Conservation (phyloP, 2,797 vertebrate species). For the Phataginus tetradactyla region DNA sequence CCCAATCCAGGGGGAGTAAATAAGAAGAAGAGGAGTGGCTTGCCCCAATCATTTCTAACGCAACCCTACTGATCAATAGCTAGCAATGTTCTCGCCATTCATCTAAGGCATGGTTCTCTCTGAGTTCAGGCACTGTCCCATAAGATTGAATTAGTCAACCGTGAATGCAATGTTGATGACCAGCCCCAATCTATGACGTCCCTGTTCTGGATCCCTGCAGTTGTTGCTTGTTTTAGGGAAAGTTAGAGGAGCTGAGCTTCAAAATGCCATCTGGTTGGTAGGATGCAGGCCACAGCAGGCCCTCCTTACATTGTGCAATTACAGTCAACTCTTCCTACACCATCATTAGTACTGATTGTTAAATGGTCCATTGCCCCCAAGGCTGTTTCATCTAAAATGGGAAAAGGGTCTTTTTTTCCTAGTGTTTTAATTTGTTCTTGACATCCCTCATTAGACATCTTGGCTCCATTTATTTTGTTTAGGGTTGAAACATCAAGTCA, state of each 20-base stretch:
- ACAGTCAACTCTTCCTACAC: background rate
- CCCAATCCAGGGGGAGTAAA: background rate
- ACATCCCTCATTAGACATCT: background rate
- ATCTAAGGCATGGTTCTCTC: background rate
- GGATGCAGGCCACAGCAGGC: background rate
- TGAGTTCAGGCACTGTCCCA: background rate
- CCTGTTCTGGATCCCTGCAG: background rate
- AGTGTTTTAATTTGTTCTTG: background rate
- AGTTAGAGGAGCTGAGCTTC: background rate
- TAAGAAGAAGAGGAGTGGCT: background rate
- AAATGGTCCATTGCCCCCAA: background rate
- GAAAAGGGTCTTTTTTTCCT: background rate
- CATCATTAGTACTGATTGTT: background rate
- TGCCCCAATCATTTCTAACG: background rate
- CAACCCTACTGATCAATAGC: background rate
- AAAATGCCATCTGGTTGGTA: background rate
- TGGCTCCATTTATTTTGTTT: slow-evolving; percentile 30
- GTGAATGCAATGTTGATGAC: background rate
- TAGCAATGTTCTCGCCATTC: background rate
- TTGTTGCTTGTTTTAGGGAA: background rate
- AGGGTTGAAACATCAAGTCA: background rate
- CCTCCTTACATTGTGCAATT: background rate
- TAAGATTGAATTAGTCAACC: background rate
- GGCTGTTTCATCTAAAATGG: background rate
- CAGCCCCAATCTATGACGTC: background rate